phyloP scores from a whole-genome alignment of 2,888 invertebrate species.

The Eurytoma californica region DNA sequence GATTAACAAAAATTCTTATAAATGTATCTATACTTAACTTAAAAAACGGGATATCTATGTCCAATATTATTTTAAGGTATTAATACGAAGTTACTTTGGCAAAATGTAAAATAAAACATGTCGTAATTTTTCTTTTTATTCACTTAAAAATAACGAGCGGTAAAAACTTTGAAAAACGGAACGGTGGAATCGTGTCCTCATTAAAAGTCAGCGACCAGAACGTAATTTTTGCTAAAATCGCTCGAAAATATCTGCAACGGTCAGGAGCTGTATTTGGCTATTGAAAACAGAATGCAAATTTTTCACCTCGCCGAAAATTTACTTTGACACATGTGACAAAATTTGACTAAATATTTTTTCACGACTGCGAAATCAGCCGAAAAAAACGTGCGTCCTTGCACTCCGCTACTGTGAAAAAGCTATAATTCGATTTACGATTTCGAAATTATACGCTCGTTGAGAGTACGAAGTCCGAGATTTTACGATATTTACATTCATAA shows the following conservation, averaged over 20 bases:
- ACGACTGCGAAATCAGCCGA: background rate
- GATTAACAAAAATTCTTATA: too few species aligned
- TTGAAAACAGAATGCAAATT: conserved; percentile 29
- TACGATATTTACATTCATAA: too few species aligned
- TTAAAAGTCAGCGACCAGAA: conserved; percentile 30
- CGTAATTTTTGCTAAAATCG: conserved; percentile 29
- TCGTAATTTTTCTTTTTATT: conserved; percentile 2
- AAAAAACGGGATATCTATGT: background rate
- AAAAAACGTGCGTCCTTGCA: background rate
- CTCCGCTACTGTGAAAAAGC: too few species aligned
- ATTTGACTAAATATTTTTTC: conserved; percentile 5
- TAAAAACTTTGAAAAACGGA: background rate
- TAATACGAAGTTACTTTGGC: background rate
- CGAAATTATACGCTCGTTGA: too few species aligned
- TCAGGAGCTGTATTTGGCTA: background rate
- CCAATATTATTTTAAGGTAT: background rate
- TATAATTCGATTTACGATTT: too few species aligned
- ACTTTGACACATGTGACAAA: background rate
- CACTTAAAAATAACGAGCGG: conserved; percentile 20
- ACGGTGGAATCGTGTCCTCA: background rate
- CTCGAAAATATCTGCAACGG: conserved; percentile 11
- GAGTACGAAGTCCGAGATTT: too few species aligned
- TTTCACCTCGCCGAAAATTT: conserved; percentile 9
- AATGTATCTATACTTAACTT: too few species aligned
- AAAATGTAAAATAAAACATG: background rate